Evolutionary conservation across 2,888 invertebrate species (phyloP).

Genomic region (Acronicta leporina): DNA sequence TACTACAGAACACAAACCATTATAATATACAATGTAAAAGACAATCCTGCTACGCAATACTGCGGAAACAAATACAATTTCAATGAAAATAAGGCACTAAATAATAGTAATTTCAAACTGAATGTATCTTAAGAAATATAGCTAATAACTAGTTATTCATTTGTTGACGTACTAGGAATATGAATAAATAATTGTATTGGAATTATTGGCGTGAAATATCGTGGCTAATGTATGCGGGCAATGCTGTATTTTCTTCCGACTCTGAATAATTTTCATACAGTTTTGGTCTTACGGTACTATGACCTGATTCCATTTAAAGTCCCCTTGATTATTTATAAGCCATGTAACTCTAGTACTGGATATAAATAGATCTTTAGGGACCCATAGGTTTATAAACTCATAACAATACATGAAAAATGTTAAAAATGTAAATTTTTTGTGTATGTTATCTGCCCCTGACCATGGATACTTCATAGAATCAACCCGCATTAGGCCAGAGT

Average conservation of each 20-base stretch:
- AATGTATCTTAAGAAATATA: conserved; percentile 59
- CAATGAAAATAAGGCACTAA: conserved; percentile 60
- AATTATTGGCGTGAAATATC: conserved; percentile 44
- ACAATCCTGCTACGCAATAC: conserved; percentile 42
- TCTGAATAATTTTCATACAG: conserved; percentile 1
- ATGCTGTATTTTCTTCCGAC: conserved; percentile 5
- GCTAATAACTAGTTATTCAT: conserved; percentile 50
- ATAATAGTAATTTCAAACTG: conserved; percentile 62
- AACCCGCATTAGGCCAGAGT: no score
- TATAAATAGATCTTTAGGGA: no score
- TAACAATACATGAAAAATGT: no score
- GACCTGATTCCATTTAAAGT: not conserved
- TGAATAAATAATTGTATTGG: conserved; percentile 49
- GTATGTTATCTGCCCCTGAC: no score
- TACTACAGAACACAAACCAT: conserved; percentile 35
- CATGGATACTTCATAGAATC: no score
- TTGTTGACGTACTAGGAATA: conserved; percentile 41
- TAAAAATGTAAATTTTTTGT: no score
- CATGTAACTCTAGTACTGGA: not conserved
- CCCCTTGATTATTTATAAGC: not conserved
- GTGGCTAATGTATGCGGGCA: not conserved
- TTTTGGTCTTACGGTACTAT: not conserved
- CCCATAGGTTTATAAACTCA: no score
- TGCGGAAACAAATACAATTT: conserved; percentile 58
- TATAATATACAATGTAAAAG: conserved; percentile 38